Conservation (phyloP, 2,888 invertebrate genomes). For the Mactromeris polynyma region DNA sequence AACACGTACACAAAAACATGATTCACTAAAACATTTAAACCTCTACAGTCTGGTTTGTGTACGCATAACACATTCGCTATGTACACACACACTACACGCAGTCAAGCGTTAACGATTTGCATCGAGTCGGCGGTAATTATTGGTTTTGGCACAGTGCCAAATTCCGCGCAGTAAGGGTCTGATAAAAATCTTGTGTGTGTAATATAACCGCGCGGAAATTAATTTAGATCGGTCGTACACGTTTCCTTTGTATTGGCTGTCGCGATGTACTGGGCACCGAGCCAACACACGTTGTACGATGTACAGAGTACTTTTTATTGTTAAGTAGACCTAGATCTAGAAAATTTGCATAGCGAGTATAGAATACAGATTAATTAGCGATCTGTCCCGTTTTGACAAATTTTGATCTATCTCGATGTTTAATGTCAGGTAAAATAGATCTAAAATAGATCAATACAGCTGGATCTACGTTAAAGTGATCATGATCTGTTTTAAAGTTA, state of each 20-base stretch:
- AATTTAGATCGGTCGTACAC: neutral
- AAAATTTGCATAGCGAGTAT: too few relatives aligned
- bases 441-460: too few relatives aligned
- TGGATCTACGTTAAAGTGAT: too few relatives aligned
- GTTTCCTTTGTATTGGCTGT: neutral
- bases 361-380: neutral
- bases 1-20: neutral
- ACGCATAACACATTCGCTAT: neutral
- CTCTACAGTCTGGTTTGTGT: neutral
- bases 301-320: too few relatives aligned
- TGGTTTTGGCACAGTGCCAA: constrained; percentile 41
- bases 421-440: too few relatives aligned
- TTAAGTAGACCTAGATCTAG: too few relatives aligned
- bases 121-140: constrained; percentile 22
- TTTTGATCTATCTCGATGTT: too few relatives aligned
- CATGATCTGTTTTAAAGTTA: too few relatives aligned
- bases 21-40: neutral
- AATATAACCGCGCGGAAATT: constrained; percentile 26
- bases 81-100: constrained; percentile 4
- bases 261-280: neutral
- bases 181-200: constrained; percentile 14
- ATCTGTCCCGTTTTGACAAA: neutral
- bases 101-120: constrained; percentile 18
- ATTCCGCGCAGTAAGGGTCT: constrained; percentile 36
- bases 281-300: too few relatives aligned